These are phyloP conservation scores for Microcebus griseorufus DNA, from an alignment of 2,113 vertebrate genomes.

Conservation along the genomic window DNA sequence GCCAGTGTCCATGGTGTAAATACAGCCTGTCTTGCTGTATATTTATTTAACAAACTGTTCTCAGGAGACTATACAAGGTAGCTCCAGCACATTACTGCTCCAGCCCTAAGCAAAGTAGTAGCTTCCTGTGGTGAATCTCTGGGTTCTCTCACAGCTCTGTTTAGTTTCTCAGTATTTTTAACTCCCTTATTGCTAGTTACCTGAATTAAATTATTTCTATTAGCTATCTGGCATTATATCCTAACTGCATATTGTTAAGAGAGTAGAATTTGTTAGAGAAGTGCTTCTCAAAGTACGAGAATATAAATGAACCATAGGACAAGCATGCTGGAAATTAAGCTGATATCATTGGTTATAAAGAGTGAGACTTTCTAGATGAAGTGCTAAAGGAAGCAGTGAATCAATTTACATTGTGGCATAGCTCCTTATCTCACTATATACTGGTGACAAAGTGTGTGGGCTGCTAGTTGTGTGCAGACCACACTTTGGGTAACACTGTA, in stretches of 20 bases:
- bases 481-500: neutral
- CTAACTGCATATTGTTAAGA: neutral
- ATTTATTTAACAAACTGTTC: neutral
- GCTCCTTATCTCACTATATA: neutral
- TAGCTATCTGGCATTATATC: neutral
- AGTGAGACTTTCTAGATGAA: neutral
- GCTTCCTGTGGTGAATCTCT: neutral
- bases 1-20: neutral
- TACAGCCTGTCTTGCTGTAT: neutral
- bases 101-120: neutral
- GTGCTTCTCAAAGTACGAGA: neutral
- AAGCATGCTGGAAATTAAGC: neutral
- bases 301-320: neutral
- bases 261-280: neutral
- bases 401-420: neutral
- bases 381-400: neutral
- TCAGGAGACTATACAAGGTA: neutral
- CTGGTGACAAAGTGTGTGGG: neutral
- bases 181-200: neutral
- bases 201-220: neutral
- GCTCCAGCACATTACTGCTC: neutral
- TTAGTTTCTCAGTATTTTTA: neutral
- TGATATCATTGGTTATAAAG: neutral
- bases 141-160: neutral
- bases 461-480: neutral